Conservation (phyloP, 2,113 vertebrate species). For the Brevimyrus niger region DNA sequence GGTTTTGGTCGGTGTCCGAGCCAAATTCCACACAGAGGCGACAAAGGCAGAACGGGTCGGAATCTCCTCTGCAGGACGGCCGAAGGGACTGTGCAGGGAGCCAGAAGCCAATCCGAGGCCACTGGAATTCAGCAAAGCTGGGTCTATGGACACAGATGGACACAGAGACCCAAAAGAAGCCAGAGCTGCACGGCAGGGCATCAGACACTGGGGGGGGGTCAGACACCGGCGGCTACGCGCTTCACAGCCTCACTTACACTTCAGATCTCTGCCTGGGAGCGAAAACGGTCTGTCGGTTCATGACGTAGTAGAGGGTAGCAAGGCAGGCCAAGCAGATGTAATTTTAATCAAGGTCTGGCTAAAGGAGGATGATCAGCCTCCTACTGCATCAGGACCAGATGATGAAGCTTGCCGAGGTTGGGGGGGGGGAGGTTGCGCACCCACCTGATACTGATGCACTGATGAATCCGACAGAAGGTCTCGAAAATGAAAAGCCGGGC, state of each 20-base stretch:
- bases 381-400: not conserved
- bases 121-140: not conserved
- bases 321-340: not conserved
- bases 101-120: not conserved
- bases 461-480: conserved; percentile 96
- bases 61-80: not conserved
- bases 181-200: not conserved
- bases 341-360: not conserved
- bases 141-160: not conserved
- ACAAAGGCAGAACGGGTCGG: not conserved
- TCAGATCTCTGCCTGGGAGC: not conserved
- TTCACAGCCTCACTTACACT: not conserved
- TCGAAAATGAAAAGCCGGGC: conserved; percentile 97
- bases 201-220: no score
- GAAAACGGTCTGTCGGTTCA: not conserved
- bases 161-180: not conserved
- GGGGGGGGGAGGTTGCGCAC: not conserved
- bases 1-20: conserved; percentile 44
- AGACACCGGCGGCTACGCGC: not conserved
- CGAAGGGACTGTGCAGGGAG: not conserved
- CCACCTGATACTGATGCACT: conserved; percentile 96
- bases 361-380: not conserved
- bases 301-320: not conserved
- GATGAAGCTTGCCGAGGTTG: not conserved
- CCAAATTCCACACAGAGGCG: conserved; percentile 37